phyloP scores from a whole-genome alignment of 2,113 vertebrate species.

The Notothenia rossii region DNA sequence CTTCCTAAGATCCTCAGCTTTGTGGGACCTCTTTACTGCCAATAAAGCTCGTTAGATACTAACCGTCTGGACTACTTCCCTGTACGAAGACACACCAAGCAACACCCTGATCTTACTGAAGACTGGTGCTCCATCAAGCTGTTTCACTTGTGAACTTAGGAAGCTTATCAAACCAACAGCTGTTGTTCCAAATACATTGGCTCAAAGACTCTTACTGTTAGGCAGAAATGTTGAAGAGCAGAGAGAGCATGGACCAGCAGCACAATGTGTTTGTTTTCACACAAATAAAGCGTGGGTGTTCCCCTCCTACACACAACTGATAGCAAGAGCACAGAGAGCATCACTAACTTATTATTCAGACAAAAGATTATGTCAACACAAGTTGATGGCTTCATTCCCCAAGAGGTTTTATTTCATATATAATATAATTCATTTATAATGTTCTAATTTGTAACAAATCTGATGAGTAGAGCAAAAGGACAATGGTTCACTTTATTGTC shows the following conservation, averaged over 20 bases:
- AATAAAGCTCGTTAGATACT: constrained; percentile 1
- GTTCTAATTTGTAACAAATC: no score
- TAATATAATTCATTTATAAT: no score
- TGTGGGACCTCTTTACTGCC: background rate
- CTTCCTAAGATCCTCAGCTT: background rate
- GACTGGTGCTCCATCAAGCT: background rate
- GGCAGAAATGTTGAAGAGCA: background rate
- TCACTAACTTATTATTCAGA: background rate
- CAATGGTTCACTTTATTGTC: no score
- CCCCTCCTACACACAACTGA: constrained; percentile 46
- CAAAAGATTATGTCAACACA: background rate
- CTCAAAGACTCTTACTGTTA: background rate
- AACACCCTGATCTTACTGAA: background rate
- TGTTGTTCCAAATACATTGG: background rate
- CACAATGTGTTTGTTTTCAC: constrained; percentile 27
- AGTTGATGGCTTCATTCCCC: background rate
- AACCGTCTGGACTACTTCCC: background rate
- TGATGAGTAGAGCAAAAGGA: no score
- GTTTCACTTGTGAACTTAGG: background rate
- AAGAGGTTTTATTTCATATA: background rate
- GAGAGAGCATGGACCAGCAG: background rate
- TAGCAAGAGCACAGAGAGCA: background rate
- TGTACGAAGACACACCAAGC: background rate
- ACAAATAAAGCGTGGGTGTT: constrained; percentile 23
- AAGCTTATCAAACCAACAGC: background rate